Percentiles rank a stretch among this genome's conserved stretches.
Conservation (phyloP, 2,113 vertebrate genomes). For the Illadopsis cleaveri region DNA sequence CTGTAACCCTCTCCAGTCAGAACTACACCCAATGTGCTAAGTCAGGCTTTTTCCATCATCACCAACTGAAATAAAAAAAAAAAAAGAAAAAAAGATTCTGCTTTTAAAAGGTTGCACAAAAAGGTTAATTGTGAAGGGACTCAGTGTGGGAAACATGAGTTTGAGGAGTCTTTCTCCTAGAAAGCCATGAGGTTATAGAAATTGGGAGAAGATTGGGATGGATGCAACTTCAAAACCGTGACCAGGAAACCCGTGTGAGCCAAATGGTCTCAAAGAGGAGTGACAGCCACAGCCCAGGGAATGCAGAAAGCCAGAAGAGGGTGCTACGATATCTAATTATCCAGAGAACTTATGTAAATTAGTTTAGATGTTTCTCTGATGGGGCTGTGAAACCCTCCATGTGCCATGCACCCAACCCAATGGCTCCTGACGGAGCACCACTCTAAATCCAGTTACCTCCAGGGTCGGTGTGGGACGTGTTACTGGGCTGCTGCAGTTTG, state of each 20-base stretch:
- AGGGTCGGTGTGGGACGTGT: fast-evolving
- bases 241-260: neutral
- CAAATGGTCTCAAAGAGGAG: neutral
- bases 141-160: neutral
- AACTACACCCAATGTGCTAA: neutral
- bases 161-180: neutral
- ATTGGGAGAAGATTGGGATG: neutral
- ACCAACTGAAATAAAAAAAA: neutral
- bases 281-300: neutral
- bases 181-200: neutral
- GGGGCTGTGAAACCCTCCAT: neutral
- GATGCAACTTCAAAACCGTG: fast-evolving
- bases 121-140: constrained; percentile 33
- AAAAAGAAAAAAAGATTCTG: neutral
- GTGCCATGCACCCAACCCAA: neutral
- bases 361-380: neutral
- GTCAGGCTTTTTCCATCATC: neutral
- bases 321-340: constrained; percentile 54
- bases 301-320: constrained; percentile 54
- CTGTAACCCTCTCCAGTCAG: neutral
- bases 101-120: neutral
- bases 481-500: neutral
- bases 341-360: constrained; percentile 2
- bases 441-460: neutral
- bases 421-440: fast-evolving